Conservation (phyloP, 2,888 invertebrate genomes). For the Alcis repandata region DNA sequence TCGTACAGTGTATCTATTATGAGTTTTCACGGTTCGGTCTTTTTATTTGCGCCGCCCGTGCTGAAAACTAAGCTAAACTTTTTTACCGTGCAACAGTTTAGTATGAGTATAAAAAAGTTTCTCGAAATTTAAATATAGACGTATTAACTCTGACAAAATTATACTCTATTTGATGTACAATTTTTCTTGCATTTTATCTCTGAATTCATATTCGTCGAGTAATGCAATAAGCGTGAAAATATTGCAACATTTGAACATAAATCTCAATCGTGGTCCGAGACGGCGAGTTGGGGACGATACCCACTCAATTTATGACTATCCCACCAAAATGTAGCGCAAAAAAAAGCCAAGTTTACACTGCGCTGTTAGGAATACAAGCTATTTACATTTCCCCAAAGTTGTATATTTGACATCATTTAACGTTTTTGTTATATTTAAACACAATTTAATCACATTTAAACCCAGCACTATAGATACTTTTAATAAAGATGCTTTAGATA, state of each 20-base stretch:
- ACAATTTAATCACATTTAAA: too few species aligned
- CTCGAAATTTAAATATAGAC: not conserved
- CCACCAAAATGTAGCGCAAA: not conserved
- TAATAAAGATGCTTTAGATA: too few species aligned
- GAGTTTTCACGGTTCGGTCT: slow-evolving; percentile 37
- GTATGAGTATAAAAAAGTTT: slow-evolving; percentile 17
- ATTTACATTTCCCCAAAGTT: not conserved
- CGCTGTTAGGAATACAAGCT: not conserved
- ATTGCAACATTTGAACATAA: slow-evolving; percentile 57
- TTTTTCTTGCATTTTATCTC: slow-evolving; percentile 22
- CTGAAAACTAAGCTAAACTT: slow-evolving; percentile 21
- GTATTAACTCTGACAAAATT: not conserved
- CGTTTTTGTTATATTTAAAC: too few species aligned
- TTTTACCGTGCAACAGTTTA: slow-evolving; percentile 5
- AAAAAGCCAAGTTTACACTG: not conserved
- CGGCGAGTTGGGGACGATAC: slow-evolving; percentile 56
- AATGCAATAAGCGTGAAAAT: slow-evolving; percentile 42
- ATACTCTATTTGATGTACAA: not conserved
- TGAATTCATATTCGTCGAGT: slow-evolving; percentile 35
- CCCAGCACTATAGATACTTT: too few species aligned
- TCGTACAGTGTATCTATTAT: slow-evolving; percentile 50
- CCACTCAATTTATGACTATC: slow-evolving; percentile 70
- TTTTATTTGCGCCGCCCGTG: slow-evolving; percentile 23
- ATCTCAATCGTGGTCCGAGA: slow-evolving; percentile 60
- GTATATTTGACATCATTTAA: not conserved